Base-by-base conservation (phyloP, 2,113 vertebrate species). In the Pelobates fuscus region DNA sequence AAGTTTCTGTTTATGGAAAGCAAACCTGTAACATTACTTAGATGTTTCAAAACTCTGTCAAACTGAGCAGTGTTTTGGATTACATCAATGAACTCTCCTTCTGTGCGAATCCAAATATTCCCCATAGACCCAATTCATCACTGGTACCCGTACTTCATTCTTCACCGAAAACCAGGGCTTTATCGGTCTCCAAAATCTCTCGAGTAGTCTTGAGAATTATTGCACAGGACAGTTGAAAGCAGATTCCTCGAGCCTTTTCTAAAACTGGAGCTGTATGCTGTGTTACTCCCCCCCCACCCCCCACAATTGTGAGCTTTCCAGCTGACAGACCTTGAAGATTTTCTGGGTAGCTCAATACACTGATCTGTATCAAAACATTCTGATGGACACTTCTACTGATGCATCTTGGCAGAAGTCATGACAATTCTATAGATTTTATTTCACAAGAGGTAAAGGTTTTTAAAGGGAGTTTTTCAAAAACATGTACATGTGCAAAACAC, bases 1-100 rank as follows among this genome's bases (percentile, higher is more conserved):
- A 0, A 66, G 30, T 89, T 75, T 82, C 71, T 0, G 0, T n/a
- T 27, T 25, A 23, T 80, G 80, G 12, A 78, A 80, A 78, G 57
- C 65, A 3, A 67, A 49, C 0, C 1, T 18, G 65, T 61, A 70
- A 59, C 30, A 10, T 66, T 44, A 24, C 67, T 0, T 0, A 27
- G 1, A 77, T 78, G 77, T 59, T 43, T 65, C 71, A 69, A 44
- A 43, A 0, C 20, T 2, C 63, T 12, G 1, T 59, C n/a, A n/a
- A n/a, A 24, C 32, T 7, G 20, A 17, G 4, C 21, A 67, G 52
- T 30, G 23, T 67, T 59, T 17, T 11, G 23, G 52, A 24, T 46
- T n/a, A 57, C 54, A 44, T 44, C 24, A 65, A 12, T n/a, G n/a
- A n/a, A n/a, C n/a, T 30, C 62, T 59, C 62, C 24, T 57, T 57